Conservation (phyloP, 1,140 invertebrate species). For the Solenopsis fugax region DNA sequence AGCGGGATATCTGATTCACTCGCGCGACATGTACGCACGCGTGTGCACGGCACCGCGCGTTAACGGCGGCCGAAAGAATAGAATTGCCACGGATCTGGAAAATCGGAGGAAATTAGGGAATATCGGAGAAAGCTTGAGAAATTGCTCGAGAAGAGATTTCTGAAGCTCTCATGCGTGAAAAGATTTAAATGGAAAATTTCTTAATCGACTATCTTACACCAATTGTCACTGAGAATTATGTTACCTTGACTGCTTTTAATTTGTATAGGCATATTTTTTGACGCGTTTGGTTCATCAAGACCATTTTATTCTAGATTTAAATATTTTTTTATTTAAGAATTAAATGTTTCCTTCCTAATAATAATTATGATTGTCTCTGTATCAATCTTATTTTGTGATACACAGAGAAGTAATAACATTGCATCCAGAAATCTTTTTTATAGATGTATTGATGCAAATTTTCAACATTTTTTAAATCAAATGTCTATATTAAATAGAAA, state of each 20-base stretch:
- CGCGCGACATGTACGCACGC: constrained; percentile 26
- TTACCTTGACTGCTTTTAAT: background rate
- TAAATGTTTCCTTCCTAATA: too few relatives aligned
- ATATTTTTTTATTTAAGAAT: too few relatives aligned
- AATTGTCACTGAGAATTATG: constrained; percentile 6
- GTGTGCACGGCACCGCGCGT: background rate
- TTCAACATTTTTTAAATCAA: background rate
- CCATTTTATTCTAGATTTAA: too few relatives aligned
- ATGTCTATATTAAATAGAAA: background rate
- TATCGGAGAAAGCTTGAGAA: background rate
- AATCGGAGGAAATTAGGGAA: constrained; percentile 9
- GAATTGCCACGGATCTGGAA: background rate
- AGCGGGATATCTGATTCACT: constrained; percentile 33
- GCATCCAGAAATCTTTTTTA: too few relatives aligned
- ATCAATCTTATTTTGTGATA: too few relatives aligned
- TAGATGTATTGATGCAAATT: background rate
- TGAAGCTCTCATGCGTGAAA: background rate
- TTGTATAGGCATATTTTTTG: background rate
- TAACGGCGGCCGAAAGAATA: background rate
- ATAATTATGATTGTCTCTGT: too few relatives aligned
- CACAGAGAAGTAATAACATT: too few relatives aligned
- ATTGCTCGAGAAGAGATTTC: background rate
- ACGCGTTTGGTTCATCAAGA: background rate
- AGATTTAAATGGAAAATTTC: background rate
- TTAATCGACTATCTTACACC: background rate